A percentile compares a stretch with the other conserved stretches of the same genome.
Evolutionary conservation across 2,113 vertebrate genomes (phyloP).

Genomic region (Spilogale gracilis): DNA sequence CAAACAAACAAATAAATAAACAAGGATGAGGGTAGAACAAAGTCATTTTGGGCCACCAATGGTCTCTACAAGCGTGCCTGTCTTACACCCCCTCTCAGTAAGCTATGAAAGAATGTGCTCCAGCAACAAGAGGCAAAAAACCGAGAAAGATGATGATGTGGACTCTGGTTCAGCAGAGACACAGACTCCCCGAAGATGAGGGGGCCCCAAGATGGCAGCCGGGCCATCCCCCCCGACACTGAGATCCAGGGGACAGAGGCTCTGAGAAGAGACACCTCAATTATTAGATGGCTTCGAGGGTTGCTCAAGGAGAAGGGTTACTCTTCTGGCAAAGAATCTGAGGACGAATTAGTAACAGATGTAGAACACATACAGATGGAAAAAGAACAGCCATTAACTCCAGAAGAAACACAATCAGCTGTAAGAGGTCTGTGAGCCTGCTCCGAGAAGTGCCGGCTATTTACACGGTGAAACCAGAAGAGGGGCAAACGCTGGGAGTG

Average conservation of each 20-base stretch:
- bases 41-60: neutral
- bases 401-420: neutral
- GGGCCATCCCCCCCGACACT: neutral
- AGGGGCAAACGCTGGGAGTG: neutral
- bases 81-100: neutral
- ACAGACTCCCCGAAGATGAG: neutral
- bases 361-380: neutral
- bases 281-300: neutral
- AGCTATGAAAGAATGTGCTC: neutral
- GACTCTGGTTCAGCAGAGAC: accelerated
- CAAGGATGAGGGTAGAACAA: neutral
- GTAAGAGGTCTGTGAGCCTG: neutral
- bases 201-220: neutral
- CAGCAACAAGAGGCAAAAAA: neutral
- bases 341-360: neutral
- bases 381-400: neutral
- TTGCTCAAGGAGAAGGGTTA: neutral
- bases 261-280: neutral
- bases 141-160: neutral
- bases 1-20: neutral
- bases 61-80: neutral
- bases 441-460: neutral
- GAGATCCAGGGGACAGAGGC: neutral
- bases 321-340: neutral
- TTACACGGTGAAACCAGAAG: neutral